Evolutionary conservation across 2,888 invertebrate genomes (phyloP), one percentile per base, ranked within the genome.

Genomic region (Orthosia cruda): DNA sequence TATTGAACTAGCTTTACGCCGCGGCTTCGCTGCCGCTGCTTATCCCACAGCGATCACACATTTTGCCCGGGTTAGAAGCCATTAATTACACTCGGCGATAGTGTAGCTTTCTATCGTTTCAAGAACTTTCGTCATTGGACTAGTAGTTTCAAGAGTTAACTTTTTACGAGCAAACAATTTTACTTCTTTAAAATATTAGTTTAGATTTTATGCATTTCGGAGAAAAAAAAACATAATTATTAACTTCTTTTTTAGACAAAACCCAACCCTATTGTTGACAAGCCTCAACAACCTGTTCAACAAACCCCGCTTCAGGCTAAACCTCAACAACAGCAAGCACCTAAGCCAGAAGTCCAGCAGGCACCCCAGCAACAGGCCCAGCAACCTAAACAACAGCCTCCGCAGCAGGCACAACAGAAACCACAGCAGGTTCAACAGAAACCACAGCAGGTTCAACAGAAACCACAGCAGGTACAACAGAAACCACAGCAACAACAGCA

Each of bases 371-470:
- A 89, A 57, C 87, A 85, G 61, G 71, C 68, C 63, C 84, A 81
- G 49, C 88, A 88, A 66, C 73, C 79, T 26, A 87, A 83, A 54
- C 87, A 86, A 54, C 87, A 68, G 61, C 70, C 61, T n/a, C 83
- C 71, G 2, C 86, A 81, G 64, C 84, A 80, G 59, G 69, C 84
- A 74, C 90, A 87, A 63, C 87, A 76, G 26, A 86, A 86, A 50
- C 87, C 75, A n/a, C 82, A 88, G 70, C 90, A 87, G 54, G 32
- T 32, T 7, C 90, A 87, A 63, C 87, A 77, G 26, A 86, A 86
- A 50, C 87, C 75, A 18, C 82, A 88, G 70, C 90, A 80, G 59
- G 69, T 84, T 73, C 90, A 87, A 63, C 87, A 77, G 26, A 86
- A 86, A 50, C 87, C 75, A 18, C 82, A 88, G 70, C 90, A 87